Base-by-base conservation (phyloP, 2,797 vertebrate species). In the Coranthus polyacanthus region DNA sequence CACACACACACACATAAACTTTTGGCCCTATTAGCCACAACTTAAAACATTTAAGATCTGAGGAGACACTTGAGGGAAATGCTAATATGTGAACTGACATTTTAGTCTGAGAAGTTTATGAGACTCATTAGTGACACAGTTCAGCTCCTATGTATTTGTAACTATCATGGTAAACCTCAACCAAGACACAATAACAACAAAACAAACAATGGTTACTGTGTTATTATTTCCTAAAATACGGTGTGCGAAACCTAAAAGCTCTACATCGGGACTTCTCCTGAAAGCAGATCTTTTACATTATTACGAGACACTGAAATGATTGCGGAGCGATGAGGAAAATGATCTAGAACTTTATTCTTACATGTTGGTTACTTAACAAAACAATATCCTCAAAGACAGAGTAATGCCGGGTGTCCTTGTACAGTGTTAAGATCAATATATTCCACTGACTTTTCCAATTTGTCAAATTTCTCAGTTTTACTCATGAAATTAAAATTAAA, bases 21-120 rank as follows among this genome's bases (percentile, higher is more conserved):
- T 88, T 89, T 70, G 77, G 79, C 69, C 90, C 84, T 88, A 93
- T 93, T 94, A 94, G 80, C 34, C 44, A 73, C 69, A 80, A 88
- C 81, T 88, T 90, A 76, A 87, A 89, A 80, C 52, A 86, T 88
- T 88, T 64, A 87, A 81, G 70, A 85, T 82, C 60, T 26, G 59
- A 77, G 45, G 49, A 82, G 82, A 67, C 67, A 73, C 55, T 85
- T 63, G 51, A 73, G 39, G 69, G 47, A 83, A 53, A 78, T 37
- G 51, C 78, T 79, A 85, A 88, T 86, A 92, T 84, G 62, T 76
- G 76, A 87, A 88, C 72, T 83, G 87, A 82, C 70, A 80, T 83
- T 72, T 72, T 67, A 63, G 49, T 81, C 73, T 79, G 82, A 87
- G 83, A 85, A 78, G 72, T 88, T 79, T 75, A 72, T 70, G 69